Base-by-base conservation (phyloP, 2,888 invertebrate species). In the Adelognathus sp. region DNA sequence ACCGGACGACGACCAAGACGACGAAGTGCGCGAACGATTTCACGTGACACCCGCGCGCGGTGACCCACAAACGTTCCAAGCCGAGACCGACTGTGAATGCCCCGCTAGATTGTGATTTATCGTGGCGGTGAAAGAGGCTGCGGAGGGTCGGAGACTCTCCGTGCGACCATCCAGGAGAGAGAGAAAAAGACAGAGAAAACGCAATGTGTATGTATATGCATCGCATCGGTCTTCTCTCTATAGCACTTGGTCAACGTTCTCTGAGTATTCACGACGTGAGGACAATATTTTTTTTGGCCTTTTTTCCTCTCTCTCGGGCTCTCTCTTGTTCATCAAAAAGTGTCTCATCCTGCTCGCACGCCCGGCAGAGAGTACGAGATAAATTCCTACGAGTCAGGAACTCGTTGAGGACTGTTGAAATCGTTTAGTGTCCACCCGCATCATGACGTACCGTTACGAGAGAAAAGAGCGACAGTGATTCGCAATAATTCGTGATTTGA, bases 21-120 rank as follows among this genome's bases (percentile, higher is more conserved):
- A 73, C 63, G 31, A 63, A 63, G 71, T 79, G 67, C 70, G 79
- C 81, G 27, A 67, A 54, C 41, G 82, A 82, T 85, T 84, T 85
- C 79, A 79, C 84, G 70, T 82, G 83, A 82, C 84, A 86, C 80
- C 80, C 82, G 81, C 81, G 76, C 77, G 58, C 69, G 66, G 69
- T 86, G 86, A 86, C 85, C 85, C 83, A 85, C 82, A 84, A 86
- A 83, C 76, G 72, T 16, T 64, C 71, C 44, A 41, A n/a, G n/a
- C 39, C 60, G 66, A 67, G 73, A 75, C 11, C 52, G 61, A 81
- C 79, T 84, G n/a, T n/a, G 84, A 86, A 86, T 85, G 83, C 84
- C 61, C 71, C 83, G 80, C 86, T 84, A 85, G 86, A 86, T 86
- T 86, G 86, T 86, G 85, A 86, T 86, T 86, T 85, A 86, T 85